These are phyloP conservation scores for Tyrannus savana DNA, from an alignment of 2,113 vertebrate species.

Conservation along the genomic window DNA sequence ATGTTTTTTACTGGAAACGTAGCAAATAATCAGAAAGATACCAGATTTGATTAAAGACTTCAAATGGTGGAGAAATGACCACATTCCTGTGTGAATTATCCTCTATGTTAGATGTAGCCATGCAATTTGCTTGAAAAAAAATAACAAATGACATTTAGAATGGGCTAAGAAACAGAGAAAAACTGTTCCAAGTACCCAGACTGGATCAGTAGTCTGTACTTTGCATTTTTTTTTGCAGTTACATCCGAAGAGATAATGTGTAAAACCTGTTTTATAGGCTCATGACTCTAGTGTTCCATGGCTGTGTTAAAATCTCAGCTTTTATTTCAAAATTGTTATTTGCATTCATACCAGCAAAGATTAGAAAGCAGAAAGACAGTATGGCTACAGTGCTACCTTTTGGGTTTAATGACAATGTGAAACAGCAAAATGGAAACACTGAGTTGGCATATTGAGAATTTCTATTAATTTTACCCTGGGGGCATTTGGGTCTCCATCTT, in stretches of 20 bases:
- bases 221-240: background rate
- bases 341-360: background rate
- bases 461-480: background rate
- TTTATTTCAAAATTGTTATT: background rate
- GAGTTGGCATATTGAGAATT: background rate
- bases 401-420: background rate
- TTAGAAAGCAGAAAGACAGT: background rate
- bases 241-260: background rate
- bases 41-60: background rate
- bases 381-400: background rate
- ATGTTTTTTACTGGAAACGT: background rate
- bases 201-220: background rate
- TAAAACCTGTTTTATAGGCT: background rate
- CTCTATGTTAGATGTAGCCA: background rate
- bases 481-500: background rate
- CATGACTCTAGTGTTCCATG: background rate
- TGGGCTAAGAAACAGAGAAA: background rate
- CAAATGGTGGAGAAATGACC: background rate
- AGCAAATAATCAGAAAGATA: background rate
- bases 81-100: background rate
- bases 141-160: background rate
- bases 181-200: background rate
- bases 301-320: background rate
- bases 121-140: background rate
- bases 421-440: background rate